phyloP scores from a whole-genome alignment of 2,797 vertebrate species.

The Sphaeramia orbicularis region DNA sequence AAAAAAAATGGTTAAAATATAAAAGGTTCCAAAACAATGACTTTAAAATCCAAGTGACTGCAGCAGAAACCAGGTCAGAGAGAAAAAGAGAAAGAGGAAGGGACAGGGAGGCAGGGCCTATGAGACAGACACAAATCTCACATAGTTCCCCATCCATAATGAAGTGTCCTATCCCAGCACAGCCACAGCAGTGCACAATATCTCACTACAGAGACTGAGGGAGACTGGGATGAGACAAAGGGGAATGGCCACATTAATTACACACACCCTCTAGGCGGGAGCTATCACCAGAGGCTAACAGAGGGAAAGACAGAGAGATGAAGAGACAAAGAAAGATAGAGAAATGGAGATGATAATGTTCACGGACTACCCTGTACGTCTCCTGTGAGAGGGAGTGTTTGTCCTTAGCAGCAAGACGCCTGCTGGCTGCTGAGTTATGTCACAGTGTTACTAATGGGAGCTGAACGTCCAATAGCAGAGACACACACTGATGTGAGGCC shows the following conservation, averaged over 20 bases:
- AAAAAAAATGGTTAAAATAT: conserved; percentile 30
- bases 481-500: conserved; percentile 41
- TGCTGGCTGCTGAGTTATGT: conserved; percentile 78
- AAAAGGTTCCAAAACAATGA: conserved; percentile 57
- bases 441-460: conserved; percentile 75
- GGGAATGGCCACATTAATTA: conserved; percentile 82
- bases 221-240: conserved; percentile 77
- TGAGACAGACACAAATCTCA: conserved; percentile 65
- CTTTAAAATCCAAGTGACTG: conserved; percentile 46
- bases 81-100: conserved; percentile 40
- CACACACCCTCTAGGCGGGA: conserved; percentile 71
- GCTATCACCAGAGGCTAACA: conserved; percentile 74
- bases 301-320: conserved; percentile 59
- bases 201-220: conserved; percentile 70
- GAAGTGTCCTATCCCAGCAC: conserved; percentile 68
- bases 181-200: conserved; percentile 56
- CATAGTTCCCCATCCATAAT: conserved; percentile 69
- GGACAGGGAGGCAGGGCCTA: conserved; percentile 67
- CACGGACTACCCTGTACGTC: conserved; percentile 61
- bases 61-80: conserved; percentile 73
- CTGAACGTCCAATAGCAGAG: conserved; percentile 50
- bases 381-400: conserved; percentile 71
- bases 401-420: conserved; percentile 77
- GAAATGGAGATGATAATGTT: conserved; percentile 73
- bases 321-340: conserved; percentile 58